Evolutionary conservation across 2,888 invertebrate species (phyloP).

Genomic region (Poecilobothrus nobilitatus): DNA sequence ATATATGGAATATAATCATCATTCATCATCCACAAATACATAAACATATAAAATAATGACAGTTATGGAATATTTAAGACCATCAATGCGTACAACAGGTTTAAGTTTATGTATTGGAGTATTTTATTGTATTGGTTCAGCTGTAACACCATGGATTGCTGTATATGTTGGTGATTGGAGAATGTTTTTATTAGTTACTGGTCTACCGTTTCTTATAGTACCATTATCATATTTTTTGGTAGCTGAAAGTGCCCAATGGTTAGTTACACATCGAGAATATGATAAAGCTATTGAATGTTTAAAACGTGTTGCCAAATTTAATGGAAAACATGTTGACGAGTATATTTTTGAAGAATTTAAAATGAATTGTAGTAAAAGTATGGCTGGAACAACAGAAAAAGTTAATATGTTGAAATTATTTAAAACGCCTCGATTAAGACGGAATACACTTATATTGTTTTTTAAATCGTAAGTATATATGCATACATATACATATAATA

Average conservation of each 20-base stretch:
- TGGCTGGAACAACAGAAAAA: constrained; percentile 25
- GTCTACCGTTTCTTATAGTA: constrained; percentile 46
- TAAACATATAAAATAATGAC: neutral
- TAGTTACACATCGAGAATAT: constrained; percentile 47
- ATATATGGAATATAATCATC: too few relatives aligned
- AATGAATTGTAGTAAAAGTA: constrained; percentile 31
- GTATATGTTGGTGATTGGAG: constrained; percentile 46
- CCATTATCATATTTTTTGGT: constrained; percentile 47
- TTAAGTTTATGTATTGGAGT: constrained; percentile 52
- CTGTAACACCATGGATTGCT: constrained; percentile 47
- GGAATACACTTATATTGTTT: constrained; percentile 45
- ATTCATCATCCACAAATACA: too few relatives aligned
- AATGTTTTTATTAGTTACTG: constrained; percentile 46
- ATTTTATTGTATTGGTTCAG: constrained; percentile 51
- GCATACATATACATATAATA: too few relatives aligned
- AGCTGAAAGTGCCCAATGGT: constrained; percentile 54
- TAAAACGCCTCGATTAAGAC: constrained; percentile 48
- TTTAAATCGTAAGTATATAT: constrained; percentile 53
- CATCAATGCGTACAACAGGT: constrained; percentile 46
- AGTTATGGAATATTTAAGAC: constrained; percentile 53
- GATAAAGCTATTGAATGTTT: constrained; percentile 48
- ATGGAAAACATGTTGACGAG: constrained; percentile 43
- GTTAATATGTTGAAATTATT: constrained; percentile 47
- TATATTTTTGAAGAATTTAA: constrained; percentile 32
- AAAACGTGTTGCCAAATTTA: constrained; percentile 47